A percentile compares a stretch with the other conserved stretches of the same genome.
These are phyloP conservation scores for Anagrus nilaparvatae DNA, from an alignment of 1,140 invertebrate genomes.

Conservation along the genomic window DNA sequence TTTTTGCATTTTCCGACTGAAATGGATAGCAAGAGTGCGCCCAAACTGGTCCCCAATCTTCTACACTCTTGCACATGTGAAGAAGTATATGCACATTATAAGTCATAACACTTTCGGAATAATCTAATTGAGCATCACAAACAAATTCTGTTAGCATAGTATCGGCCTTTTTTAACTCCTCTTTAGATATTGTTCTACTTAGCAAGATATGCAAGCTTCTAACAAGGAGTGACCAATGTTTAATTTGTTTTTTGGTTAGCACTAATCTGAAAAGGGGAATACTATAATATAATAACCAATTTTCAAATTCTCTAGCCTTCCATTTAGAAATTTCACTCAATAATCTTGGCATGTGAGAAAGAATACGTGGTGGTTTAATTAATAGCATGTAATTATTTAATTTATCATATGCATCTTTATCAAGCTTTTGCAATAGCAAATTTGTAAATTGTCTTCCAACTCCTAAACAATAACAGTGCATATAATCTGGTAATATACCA, in stretches of 20 bases:
- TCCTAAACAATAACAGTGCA: conserved; percentile 13
- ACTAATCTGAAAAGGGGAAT: background rate
- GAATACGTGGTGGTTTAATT: background rate
- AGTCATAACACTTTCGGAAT: background rate
- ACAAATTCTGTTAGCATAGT: background rate
- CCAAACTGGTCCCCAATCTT: conserved; percentile 5
- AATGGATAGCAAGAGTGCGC: background rate
- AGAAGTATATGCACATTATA: background rate
- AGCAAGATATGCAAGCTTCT: background rate
- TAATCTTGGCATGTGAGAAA: background rate
- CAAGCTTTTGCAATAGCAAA: too few species aligned
- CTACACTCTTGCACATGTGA: conserved; percentile 1
- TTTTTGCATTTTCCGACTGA: background rate
- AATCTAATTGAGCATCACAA: background rate
- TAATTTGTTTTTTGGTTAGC: background rate
- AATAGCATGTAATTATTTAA: background rate
- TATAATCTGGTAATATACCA: conserved; percentile 13
- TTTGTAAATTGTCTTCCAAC: conserved; percentile 14
- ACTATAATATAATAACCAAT: conserved; percentile 1
- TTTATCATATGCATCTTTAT: background rate
- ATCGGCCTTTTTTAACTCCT: background rate
- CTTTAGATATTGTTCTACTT: background rate
- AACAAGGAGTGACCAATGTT: background rate
- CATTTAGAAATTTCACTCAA: background rate
- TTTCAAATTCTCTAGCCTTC: conserved; percentile 1